Percentiles rank a stretch among this genome's conserved stretches.
These are phyloP conservation scores for Arctia plantaginis DNA, from an alignment of 2,888 invertebrate species.

Conservation along the genomic window DNA sequence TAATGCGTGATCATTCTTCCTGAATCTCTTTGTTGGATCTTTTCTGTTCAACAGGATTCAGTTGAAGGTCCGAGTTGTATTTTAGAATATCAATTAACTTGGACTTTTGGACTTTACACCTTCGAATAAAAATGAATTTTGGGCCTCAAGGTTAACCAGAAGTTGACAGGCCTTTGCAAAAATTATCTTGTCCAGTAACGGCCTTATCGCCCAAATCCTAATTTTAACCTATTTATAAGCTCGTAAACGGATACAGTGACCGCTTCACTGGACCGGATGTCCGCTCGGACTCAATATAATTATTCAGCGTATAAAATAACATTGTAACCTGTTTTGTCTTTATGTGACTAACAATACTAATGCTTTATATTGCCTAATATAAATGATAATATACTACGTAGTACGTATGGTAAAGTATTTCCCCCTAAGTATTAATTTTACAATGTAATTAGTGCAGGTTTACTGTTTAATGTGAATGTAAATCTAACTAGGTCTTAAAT, in stretches of 20 bases:
- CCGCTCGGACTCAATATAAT: conserved; percentile 1
- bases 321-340: not conserved
- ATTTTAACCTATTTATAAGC: not conserved
- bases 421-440: too few relatives aligned
- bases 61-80: not conserved
- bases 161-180: not conserved
- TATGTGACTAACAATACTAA: not conserved
- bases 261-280: not conserved
- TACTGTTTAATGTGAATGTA: too few relatives aligned
- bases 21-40: not conserved
- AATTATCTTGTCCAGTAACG: not conserved
- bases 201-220: not conserved
- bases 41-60: not conserved
- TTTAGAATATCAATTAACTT: not conserved
- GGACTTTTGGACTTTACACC: not conserved
- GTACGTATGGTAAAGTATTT: not conserved
- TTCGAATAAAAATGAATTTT: not conserved
- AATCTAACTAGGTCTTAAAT: too few relatives aligned
- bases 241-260: not conserved
- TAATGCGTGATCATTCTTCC: not conserved
- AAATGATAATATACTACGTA: not conserved
- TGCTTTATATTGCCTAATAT: not conserved
- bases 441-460: too few relatives aligned
- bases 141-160: not conserved
- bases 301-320: not conserved